phyloP scores from a whole-genome alignment of 2,888 invertebrate genomes.

The Capitulum mitella region DNA sequence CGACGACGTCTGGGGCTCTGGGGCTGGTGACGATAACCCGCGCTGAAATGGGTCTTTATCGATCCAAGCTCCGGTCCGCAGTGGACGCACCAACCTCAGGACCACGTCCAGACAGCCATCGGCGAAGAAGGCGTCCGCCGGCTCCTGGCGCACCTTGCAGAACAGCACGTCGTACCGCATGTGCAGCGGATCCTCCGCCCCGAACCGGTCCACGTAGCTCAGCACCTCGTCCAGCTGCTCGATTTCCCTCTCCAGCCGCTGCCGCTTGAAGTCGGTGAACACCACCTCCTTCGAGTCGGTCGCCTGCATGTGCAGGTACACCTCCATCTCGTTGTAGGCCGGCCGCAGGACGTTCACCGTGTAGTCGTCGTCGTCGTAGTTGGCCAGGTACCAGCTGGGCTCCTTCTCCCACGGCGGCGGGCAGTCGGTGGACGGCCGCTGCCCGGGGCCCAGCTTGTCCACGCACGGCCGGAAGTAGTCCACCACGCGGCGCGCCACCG shows the following conservation, averaged over 20 bases:
- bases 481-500: not conserved
- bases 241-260: not conserved
- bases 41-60: too few species aligned
- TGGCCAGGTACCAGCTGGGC: constrained; percentile 2
- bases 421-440: not conserved
- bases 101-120: not conserved
- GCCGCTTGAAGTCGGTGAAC: not conserved
- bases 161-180: not conserved
- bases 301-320: not conserved
- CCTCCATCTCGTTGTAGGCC: constrained; percentile 16
- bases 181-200: not conserved
- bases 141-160: not conserved
- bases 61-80: too few species aligned
- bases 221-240: not conserved
- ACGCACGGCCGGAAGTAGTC: not conserved
- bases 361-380: constrained; percentile 5
- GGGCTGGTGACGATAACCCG: too few species aligned
- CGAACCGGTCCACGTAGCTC: not conserved
- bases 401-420: not conserved
- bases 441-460: not conserved
- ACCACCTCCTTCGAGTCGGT: not conserved
- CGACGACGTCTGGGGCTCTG: too few species aligned
- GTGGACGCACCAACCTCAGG: too few species aligned
- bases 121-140: constrained; percentile 3
- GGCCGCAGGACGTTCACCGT: not conserved